Base-by-base conservation (phyloP, 2,888 invertebrate species). In the Protonemura montana region DNA sequence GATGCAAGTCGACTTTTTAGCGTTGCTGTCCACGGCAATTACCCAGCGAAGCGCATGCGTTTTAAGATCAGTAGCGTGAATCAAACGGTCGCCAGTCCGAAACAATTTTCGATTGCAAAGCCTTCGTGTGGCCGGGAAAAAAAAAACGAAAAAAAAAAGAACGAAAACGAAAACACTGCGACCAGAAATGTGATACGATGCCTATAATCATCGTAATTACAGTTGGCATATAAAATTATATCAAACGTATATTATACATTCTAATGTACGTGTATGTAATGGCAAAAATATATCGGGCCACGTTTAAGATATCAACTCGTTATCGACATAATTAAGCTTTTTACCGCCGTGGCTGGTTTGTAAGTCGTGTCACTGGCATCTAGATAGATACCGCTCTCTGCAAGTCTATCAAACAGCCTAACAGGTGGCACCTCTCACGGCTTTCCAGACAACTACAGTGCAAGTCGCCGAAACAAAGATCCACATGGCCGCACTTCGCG, bases 121-220 rank as follows among this genome's bases (percentile, higher is more conserved):
- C 21, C 26, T 78, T 78, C 26, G 27, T 27, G 26, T 78, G 26
- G 78, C 13, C 78, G 3, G 78, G 26, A 27, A 26, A 13, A 0
- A 0, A 5, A 25, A 21, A 59, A 59, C 7, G 21, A 59, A 59
- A 10, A 59, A 3, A 59, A n/a, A 27, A 26, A 13, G 5, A 0
- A 5, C 78, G 59, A 59, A 59, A 59, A 59, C 7, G 21, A 10
- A 59, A 3, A 59, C 59, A 59, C 59, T 16, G 2, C 28, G 28
- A 2, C 78, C 28, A 27, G 78, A 28, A 5, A 25, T 83, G 35
- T 83, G 42, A 30, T 83, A 21, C 42, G 41, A 83, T 26, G 42
- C 21, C 82, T 42, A 83, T 83, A 83, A 83, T 83, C 82, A 83
- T 41, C 29, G 35, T 83, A 83, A 83, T 83, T 83, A 26, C 82